These are phyloP conservation scores for Dipodomys spectabilis DNA, from an alignment of 2,113 vertebrate genomes.

Conservation along the genomic window DNA sequence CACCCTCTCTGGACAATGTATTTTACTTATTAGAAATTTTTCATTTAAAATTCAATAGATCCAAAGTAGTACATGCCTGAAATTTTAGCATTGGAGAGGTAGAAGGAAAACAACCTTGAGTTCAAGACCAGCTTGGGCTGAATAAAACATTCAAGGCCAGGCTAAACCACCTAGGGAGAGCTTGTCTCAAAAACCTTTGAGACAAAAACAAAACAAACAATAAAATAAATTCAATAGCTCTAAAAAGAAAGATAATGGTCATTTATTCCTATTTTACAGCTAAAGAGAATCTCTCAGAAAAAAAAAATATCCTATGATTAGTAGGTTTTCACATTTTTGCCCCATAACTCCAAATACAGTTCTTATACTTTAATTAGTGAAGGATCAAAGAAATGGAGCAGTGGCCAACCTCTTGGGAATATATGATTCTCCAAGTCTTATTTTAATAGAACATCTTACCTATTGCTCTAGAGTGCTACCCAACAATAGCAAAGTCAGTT, in stretches of 20 bases:
- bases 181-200: too few species aligned
- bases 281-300: constrained; percentile 29
- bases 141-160: too few species aligned
- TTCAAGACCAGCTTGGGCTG: too few species aligned
- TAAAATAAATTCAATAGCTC: background rate
- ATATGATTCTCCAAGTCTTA: background rate
- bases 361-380: constrained; percentile 7
- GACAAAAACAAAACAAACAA: too few species aligned
- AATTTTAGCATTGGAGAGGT: too few species aligned
- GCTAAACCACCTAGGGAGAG: too few species aligned
- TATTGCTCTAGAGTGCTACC: background rate
- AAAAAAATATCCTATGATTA: constrained; percentile 33
- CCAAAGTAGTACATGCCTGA: background rate
- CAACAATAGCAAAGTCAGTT: background rate
- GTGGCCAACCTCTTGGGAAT: background rate
- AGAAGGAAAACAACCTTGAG: too few species aligned
- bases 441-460: background rate
- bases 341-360: background rate
- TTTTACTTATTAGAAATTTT: constrained; percentile 50
- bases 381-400: background rate
- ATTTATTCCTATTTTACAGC: constrained; percentile 34
- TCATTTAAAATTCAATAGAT: constrained; percentile 42
- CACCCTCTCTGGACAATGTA: background rate
- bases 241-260: constrained; percentile 29
- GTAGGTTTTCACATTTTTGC: background rate